A percentile compares a stretch with the other conserved stretches of the same genome.
Evolutionary conservation across 2,888 invertebrate genomes (phyloP).

Genomic region (Xestia rhomboidea): DNA sequence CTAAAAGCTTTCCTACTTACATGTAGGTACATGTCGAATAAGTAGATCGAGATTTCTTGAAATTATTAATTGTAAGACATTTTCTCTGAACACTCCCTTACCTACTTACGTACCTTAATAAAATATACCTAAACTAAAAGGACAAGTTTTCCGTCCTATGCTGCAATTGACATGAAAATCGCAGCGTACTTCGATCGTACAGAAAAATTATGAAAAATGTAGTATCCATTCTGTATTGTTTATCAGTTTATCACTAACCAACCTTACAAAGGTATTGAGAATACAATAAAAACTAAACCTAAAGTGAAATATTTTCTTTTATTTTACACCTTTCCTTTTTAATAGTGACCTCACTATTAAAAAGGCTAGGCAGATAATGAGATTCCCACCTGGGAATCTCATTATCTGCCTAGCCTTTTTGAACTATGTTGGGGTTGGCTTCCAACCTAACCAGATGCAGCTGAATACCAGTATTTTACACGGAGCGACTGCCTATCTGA

Average conservation of each 20-base stretch:
- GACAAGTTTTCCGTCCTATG: conserved; percentile 86
- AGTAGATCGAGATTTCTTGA: conserved; percentile 87
- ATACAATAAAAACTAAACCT: conserved; percentile 83
- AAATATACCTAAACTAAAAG: conserved; percentile 72
- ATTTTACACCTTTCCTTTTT: conserved; percentile 36
- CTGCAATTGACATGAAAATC: conserved; percentile 75
- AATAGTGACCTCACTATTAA: too few relatives aligned
- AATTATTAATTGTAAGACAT: conserved; percentile 86
- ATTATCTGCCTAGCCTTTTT: neutral
- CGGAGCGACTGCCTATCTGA: neutral
- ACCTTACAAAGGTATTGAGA: conserved; percentile 89
- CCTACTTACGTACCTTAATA: conserved; percentile 74
- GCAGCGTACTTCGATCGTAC: conserved; percentile 71
- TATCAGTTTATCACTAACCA: conserved; percentile 81
- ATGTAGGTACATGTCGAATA: conserved; percentile 83
- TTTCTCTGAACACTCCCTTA: conserved; percentile 84
- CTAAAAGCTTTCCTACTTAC: conserved; percentile 87
- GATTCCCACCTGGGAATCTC: neutral
- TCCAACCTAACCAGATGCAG: neutral
- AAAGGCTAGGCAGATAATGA: too few relatives aligned
- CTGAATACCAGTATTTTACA: neutral
- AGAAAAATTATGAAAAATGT: conserved; percentile 74
- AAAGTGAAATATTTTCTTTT: conserved; percentile 54
- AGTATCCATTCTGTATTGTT: conserved; percentile 85
- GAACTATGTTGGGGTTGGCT: neutral